Base-by-base conservation (phyloP, 2,888 invertebrate species). In the Metalampra italica region DNA sequence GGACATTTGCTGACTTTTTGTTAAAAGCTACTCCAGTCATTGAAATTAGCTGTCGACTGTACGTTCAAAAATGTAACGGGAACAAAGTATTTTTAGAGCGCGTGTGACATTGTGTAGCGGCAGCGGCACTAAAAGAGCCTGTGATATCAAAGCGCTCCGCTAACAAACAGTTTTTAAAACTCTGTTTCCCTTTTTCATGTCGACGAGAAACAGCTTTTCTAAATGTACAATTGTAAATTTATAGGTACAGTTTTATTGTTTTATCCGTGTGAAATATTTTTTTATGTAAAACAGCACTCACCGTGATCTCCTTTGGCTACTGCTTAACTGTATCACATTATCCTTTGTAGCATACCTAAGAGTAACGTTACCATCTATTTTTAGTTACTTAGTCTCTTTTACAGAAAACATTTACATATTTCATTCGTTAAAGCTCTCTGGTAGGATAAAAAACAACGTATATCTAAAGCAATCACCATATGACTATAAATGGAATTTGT, bases 101-200 rank as follows among this genome's bases (percentile, higher is more conserved):
- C 75, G 71, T 60, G 64, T 69, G 60, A 73, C 74, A 78, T 72
- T 67, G 62, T 60, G 64, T 57, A 64, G 56, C 70, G 75, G 68
- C 72, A 64, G 56, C 70, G 75, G 68, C 72, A 69, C 60, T 66
- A 66, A 72, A 66, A 76, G 62, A 64, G 66, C 61, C 14, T 14
- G 60, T 67, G 67, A 69, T 75, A 74, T 78, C 82, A 81, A 82
- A 82, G 79, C 68, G 64, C 57, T 60, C 56, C 56, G 57, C 53
- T 62, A 39, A 63, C 78, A 69, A 71, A 71, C 68, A 66, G 59
- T 69, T 74, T 75, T 69, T 59, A 68, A 78, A 72, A 65, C 59
- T 57, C 54, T 54, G 50, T 52, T 50, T 54, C 57, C 67, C 67
- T 77, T 81, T 79, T 58, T 60, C 66, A n/a, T 69, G 66, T 72